Evolutionary conservation across 2,888 invertebrate species (phyloP), one percentile per base, ranked within the genome.

Genomic region (Sinopyrophorus schimmeli): DNA sequence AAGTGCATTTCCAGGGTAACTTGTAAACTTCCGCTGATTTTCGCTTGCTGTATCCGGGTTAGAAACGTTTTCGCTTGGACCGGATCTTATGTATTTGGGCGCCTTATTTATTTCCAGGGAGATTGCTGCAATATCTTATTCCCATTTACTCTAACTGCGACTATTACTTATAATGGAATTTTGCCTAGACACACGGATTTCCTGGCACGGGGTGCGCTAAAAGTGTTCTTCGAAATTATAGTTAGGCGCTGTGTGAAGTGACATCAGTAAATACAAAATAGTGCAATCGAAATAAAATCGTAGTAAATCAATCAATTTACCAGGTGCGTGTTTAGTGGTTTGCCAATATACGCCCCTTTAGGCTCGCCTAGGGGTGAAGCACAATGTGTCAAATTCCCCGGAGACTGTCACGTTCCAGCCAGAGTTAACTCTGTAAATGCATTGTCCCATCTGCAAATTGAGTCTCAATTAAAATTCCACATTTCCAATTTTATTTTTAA

Each of bases 371-470:
- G 39, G 54, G 57, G 61, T 51, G 38, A 43, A 43, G 49, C 46
- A 59, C 58, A 62, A 60, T 60, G 57, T 47, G 52, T 48, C 43
- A 31, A 55, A 54, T 53, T 62, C 63, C 63, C 63, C 58, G 52
- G 64, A 64, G 65, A 58, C 56, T 57, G 60, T 66, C 68, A 69
- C 69, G 69, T 68, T 66, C 59, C 59, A 58, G 52, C 54, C 54
- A 46, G 15, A 42, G 52, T 47, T 52, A n/a, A 47, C 47, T 57
- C 60, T 52, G 53, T 62, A 65, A 68, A 68, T 67, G 66, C 66
- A 67, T 67, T 67, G 67, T 64, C 63, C 68, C 66, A 69, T 69
- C 64, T 67, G 66, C 61, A 67, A 68, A 69, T 68, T 69, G 68
- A 62, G 61, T 55, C 53, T 63, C 64, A 68, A 68, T 70, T 70